Base-by-base conservation (phyloP, 2,113 vertebrate species). In the Coptodon rendalli region DNA sequence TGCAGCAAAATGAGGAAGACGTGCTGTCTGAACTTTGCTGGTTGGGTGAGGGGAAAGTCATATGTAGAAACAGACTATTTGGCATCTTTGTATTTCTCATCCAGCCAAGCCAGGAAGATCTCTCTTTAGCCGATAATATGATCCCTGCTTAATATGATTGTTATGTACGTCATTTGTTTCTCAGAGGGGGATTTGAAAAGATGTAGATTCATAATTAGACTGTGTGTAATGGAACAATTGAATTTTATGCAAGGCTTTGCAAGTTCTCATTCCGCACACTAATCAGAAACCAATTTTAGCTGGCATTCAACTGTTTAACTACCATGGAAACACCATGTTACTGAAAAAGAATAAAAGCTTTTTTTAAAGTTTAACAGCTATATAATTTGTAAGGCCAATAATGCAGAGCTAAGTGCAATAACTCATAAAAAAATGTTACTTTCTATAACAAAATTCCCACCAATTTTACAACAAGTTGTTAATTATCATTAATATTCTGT, bases 161-260 rank as follows among this genome's bases (percentile, higher is more conserved):
- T 92, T 90, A 89, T 89, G 85, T 93, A 93, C 90, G 83, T 92
- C 84, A 92, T 92, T 93, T 91, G 89, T 90, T 89, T 91, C 93
- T 90, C 93, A 78, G 89, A 86, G 89, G 89, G 91, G 89, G 91
- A 91, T 92, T 95, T 89, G 79, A 63, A 87, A 68, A 91, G 86
- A 93, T 93, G 89, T 91, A 88, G 83, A 93, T 94, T 91, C 80
- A 89, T 93, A 94, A 95, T 95, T 94, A 94, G 90, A 91, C 91
- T 78, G 86, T 66, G 83, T 89, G 87, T 90, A 93, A 93, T 91
- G 89, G 81, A 93, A 94, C 89, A 94, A 95, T 91, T 91, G 88
- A 89, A 94, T 93, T 89, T 92, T 85, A 89, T 91, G 90, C 88
- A 87, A 88, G 92, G 86, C 89, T 93, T 91, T 91, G 89, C 85